These are phyloP conservation scores for Eurytoma adleriae DNA, from an alignment of 2,888 invertebrate genomes.

Conservation along the genomic window DNA sequence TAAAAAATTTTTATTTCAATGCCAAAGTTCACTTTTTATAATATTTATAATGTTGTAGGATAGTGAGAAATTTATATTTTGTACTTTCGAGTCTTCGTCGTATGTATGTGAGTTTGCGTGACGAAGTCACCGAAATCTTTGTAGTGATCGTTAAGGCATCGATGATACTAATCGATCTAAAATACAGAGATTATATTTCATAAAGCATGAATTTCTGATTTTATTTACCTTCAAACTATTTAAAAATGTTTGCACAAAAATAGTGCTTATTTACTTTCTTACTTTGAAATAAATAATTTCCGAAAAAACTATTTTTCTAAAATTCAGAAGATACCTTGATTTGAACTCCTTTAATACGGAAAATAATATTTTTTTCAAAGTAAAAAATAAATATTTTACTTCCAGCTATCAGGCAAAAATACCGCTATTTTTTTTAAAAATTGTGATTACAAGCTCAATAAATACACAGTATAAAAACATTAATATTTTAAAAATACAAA, in stretches of 20 bases:
- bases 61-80: conserved; percentile 33
- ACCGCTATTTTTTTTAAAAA: conserved; percentile 13
- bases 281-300: no score
- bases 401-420: conserved; percentile 26
- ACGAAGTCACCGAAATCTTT: conserved; percentile 18
- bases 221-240: conserved; percentile 21
- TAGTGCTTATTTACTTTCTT: no score
- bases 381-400: conserved; percentile 3
- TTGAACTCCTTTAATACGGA: neutral
- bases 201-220: conserved; percentile 26
- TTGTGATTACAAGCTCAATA: conserved; percentile 13
- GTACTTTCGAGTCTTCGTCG: conserved; percentile 22
- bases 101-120: neutral
- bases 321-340: no score
- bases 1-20: conserved; percentile 13
- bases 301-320: no score
- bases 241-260: neutral
- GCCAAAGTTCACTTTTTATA: conserved; percentile 38
- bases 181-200: conserved; percentile 54
- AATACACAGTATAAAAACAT: conserved; percentile 17
- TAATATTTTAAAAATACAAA: conserved; percentile 13
- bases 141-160: conserved; percentile 33
- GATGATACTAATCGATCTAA: conserved; percentile 38
- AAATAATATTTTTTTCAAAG: conserved; percentile 1
- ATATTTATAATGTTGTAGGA: conserved; percentile 31